Base-by-base conservation (phyloP, 1,140 invertebrate species). In the Thaumetopoea pityocampa region DNA sequence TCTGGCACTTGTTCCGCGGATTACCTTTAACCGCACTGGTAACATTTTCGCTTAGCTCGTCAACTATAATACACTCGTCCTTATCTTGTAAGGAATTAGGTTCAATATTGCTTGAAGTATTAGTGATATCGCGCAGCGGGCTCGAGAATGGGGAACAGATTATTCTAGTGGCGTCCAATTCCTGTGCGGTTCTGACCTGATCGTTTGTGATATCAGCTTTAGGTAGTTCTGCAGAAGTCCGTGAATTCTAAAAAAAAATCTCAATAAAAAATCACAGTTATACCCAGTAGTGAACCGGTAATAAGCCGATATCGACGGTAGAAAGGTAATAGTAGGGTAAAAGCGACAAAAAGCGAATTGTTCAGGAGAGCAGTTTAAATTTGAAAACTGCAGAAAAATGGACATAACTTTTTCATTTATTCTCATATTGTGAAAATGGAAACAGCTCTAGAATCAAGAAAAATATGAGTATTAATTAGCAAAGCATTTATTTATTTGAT, bases 71-170 rank as follows among this genome's bases (percentile, higher is more conserved):
- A 43, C 29, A 43, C 1, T 43, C 40, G 4, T 43, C 17, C 5
- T 40, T 26, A 40, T 44, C 22, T 35, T 14, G 18, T 41, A 15
- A 1, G 18, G 19, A 26, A 14, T 52, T 19, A 4, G 17, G 10
- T 2, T 4, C 12, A 10, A n/a, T 15, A 4, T 46, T 36, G 10
- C 20, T 23, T 12, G 14, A 20, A 33, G 29, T 20, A 20, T 43
- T 67, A 0, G 67, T 76, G 0, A 78, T 54, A 10, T 78, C 63
- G 5, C 60, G 51, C 3, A 68, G 15, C 0, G 78, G 72, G 29
- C 70, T 79, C 0, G 42, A 16, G 34, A 82, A 67, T 2, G 78
- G 70, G 0, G 74, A 82, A 40, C 72, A 78, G 1, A 61, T 53
- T n/a, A 77, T 12, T 44, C 44, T 60, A 0, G 73, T 70, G 14